Percentiles rank a stretch among this genome's conserved stretches.
phyloP scores from a whole-genome alignment of 2,113 vertebrate genomes.

The Urocynchramus pylzowi region DNA sequence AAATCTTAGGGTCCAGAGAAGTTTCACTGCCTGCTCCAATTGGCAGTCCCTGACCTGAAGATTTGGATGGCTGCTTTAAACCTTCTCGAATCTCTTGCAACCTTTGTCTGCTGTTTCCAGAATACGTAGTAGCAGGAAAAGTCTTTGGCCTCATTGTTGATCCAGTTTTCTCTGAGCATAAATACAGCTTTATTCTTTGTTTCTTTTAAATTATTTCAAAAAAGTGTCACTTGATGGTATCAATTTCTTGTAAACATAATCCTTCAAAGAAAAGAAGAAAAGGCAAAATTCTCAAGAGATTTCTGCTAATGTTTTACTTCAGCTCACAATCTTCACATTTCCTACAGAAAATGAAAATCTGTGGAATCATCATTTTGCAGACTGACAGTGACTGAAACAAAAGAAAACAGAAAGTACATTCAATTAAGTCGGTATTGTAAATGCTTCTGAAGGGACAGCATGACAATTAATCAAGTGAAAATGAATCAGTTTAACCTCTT shows the following conservation, averaged over 20 bases:
- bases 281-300: constrained; percentile 16
- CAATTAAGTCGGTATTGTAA: constrained; percentile 7
- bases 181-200: constrained; percentile 65
- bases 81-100: constrained; percentile 97
- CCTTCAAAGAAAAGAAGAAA: constrained; percentile 26
- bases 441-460: constrained; percentile 4
- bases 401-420: constrained; percentile 28
- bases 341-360: constrained; percentile 45
- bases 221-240: constrained; percentile 33
- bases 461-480: constrained; percentile 21
- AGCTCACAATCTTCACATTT: constrained; percentile 57
- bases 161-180: constrained; percentile 77
- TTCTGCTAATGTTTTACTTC: constrained; percentile 57
- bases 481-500: not conserved
- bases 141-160: constrained; percentile 98
- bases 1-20: constrained; percentile 80
- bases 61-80: constrained; percentile 92
- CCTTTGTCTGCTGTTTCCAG: constrained; percentile 95
- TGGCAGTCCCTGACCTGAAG: constrained; percentile 82
- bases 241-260: constrained; percentile 71
- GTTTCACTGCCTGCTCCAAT: constrained; percentile 76
- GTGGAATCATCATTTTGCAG: constrained; percentile 61
- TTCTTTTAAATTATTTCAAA: not conserved
- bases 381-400: constrained; percentile 64
- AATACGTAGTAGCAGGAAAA: constrained; percentile 92